phyloP scores from a whole-genome alignment of 2,888 invertebrate genomes.

The Leucoma salicis region DNA sequence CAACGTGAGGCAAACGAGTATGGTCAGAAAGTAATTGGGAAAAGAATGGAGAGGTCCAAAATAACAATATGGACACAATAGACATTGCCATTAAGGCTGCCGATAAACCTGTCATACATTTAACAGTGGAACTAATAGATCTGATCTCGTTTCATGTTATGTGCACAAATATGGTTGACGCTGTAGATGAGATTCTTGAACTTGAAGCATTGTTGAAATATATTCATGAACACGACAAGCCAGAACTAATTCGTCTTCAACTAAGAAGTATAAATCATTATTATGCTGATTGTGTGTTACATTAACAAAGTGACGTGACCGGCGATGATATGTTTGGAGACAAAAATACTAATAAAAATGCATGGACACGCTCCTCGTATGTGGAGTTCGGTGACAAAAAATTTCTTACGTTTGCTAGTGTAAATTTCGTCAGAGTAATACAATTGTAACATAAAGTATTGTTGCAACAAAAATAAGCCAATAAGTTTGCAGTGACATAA shows the following conservation, averaged over 20 bases:
- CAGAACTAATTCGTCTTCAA: slow-evolving; percentile 25
- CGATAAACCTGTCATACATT: slow-evolving; percentile 36
- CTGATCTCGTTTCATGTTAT: slow-evolving; percentile 34
- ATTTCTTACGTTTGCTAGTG: slow-evolving; percentile 8
- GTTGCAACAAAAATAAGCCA: background rate
- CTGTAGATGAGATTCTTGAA: slow-evolving; percentile 20
- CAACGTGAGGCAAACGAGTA: slow-evolving; percentile 25
- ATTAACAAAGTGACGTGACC: slow-evolving; percentile 7
- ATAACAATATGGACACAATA: slow-evolving; percentile 41
- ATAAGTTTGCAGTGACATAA: background rate
- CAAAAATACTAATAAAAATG: slow-evolving; percentile 34
- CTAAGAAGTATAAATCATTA: slow-evolving; percentile 28
- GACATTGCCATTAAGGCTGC: slow-evolving; percentile 32
- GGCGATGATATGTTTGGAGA: slow-evolving; percentile 20
- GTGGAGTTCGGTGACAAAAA: slow-evolving; percentile 15
- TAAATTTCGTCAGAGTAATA: slow-evolving; percentile 13
- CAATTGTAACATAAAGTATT: background rate
- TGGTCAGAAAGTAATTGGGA: slow-evolving; percentile 41
- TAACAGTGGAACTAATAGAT: slow-evolving; percentile 31
- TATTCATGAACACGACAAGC: slow-evolving; percentile 29
- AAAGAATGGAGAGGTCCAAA: slow-evolving; percentile 39
- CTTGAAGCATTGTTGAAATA: slow-evolving; percentile 25
- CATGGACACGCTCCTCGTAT: slow-evolving; percentile 22
- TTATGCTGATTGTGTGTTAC: slow-evolving; percentile 24
- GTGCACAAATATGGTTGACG: slow-evolving; percentile 20